Conservation (phyloP, 2,888 invertebrate genomes). For the Drosophila sordidula region DNA sequence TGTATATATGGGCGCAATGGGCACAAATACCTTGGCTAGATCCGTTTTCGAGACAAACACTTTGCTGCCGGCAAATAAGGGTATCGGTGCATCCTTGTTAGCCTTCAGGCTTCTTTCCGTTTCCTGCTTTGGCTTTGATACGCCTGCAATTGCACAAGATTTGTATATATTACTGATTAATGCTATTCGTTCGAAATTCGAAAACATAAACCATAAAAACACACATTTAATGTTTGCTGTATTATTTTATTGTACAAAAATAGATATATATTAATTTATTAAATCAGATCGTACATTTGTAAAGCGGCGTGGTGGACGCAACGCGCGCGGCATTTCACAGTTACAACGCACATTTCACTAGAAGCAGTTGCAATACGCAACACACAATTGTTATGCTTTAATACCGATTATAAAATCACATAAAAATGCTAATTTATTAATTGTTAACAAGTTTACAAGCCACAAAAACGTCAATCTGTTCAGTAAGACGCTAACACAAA, state of each 20-base stretch:
- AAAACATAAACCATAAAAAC: slow-evolving; percentile 24
- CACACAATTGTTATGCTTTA: neutral
- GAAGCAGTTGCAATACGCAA: neutral
- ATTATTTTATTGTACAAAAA: slow-evolving; percentile 32
- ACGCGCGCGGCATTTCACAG: neutral
- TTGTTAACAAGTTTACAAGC: slow-evolving; percentile 3
- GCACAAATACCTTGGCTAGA: slow-evolving; percentile 81
- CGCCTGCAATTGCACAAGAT: slow-evolving; percentile 20
- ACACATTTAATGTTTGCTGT: slow-evolving; percentile 33
- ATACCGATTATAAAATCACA: slow-evolving; percentile 1
- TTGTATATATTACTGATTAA: neutral
- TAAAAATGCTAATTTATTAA: neutral
- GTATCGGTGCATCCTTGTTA: slow-evolving; percentile 60
- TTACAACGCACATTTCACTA: slow-evolving; percentile 2
- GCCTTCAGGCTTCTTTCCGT: slow-evolving; percentile 11
- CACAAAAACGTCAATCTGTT: slow-evolving; percentile 5
- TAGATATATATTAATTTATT: slow-evolving; percentile 6
- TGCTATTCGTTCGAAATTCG: neutral
- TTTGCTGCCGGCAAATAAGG: slow-evolving; percentile 82
- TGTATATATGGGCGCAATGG: slow-evolving; percentile 83
- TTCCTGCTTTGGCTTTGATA: slow-evolving; percentile 3
- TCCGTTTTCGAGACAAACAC: slow-evolving; percentile 83
- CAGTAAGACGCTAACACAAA: slow-evolving; percentile 22
- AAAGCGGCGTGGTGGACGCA: slow-evolving; percentile 19
- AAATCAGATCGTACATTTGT: slow-evolving; percentile 27